Percentiles rank a stretch among this genome's conserved stretches.
Conservation (phyloP, 1,140 invertebrate species). For the Trypoxylus dichotomus region DNA sequence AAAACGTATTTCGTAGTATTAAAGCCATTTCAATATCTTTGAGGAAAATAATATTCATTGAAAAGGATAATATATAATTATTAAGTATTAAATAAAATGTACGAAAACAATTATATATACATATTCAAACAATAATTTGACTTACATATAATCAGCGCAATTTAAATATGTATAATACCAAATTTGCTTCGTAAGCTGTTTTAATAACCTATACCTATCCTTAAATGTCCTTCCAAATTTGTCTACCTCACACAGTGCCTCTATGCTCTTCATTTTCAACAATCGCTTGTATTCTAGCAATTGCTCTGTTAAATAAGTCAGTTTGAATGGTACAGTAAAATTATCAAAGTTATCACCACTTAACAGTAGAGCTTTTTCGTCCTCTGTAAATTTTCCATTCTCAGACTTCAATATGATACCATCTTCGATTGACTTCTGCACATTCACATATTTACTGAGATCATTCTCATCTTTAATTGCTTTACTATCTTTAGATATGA, state of each 20-base stretch:
- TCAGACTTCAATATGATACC: neutral
- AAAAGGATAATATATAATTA: no score
- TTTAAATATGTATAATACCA: conserved; percentile 27
- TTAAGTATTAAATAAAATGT: no score
- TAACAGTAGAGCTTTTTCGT: neutral
- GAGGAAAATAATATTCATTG: no score
- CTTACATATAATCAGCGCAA: neutral
- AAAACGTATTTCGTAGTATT: no score
- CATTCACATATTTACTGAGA: conserved; percentile 19
- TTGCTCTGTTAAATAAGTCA: conserved; percentile 21
- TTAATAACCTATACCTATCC: conserved; percentile 23
- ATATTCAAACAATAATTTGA: neutral
- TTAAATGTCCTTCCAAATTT: conserved; percentile 6
- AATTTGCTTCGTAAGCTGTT: neutral
- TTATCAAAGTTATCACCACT: conserved; percentile 22
- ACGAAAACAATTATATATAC: neutral
- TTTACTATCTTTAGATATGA: neutral
- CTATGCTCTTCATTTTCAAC: neutral
- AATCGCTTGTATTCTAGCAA: conserved; percentile 1
- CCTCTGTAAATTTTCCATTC: neutral
- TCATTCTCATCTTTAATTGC: neutral
- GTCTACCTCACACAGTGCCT: neutral
- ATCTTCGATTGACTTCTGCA: conserved; percentile 17
- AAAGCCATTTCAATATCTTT: no score
- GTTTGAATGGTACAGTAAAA: conserved; percentile 14